Evolutionary conservation across 1,140 invertebrate species (phyloP).

Genomic region (Drosophila suzukii): DNA sequence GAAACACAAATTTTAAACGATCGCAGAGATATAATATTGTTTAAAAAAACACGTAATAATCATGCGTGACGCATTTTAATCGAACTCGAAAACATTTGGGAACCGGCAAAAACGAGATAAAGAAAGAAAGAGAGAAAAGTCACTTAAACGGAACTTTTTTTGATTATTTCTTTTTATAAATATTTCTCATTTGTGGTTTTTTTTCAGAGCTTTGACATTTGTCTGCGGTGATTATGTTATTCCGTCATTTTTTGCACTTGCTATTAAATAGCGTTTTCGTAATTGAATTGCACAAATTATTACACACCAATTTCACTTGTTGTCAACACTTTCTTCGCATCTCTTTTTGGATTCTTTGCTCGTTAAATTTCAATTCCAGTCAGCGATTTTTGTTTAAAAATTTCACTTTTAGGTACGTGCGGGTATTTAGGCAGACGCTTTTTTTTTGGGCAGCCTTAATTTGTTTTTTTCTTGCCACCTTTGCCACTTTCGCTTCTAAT

Average conservation of each 20-base stretch:
- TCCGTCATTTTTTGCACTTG: slow-evolving; percentile 35
- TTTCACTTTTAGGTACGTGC: slow-evolving; percentile 71
- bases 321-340: slow-evolving; percentile 61
- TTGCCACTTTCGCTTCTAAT: slow-evolving; percentile 36
- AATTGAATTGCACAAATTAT: slow-evolving; percentile 55
- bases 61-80: slow-evolving; percentile 75
- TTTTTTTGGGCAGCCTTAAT: slow-evolving; percentile 19
- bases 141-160: slow-evolving; percentile 28
- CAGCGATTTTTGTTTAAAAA: slow-evolving; percentile 43
- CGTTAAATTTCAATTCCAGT: slow-evolving; percentile 53
- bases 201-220: slow-evolving; percentile 46
- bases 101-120: slow-evolving; percentile 39
- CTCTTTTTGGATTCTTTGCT: slow-evolving; percentile 38
- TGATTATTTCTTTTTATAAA: slow-evolving; percentile 29
- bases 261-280: slow-evolving; percentile 47
- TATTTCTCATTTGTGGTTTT: slow-evolving; percentile 43
- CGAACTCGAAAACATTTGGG: slow-evolving; percentile 38
- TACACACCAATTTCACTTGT: slow-evolving; percentile 43
- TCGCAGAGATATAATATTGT: slow-evolving; percentile 36
- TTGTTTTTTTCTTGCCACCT: slow-evolving; percentile 29
- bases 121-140: slow-evolving; percentile 17
- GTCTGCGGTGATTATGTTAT: slow-evolving; percentile 49
- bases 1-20: slow-evolving; percentile 24
- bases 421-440: slow-evolving; percentile 35
- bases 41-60: slow-evolving; percentile 64